phyloP scores from a whole-genome alignment of 2,888 invertebrate genomes.

The Sarcophaga subvicina region DNA sequence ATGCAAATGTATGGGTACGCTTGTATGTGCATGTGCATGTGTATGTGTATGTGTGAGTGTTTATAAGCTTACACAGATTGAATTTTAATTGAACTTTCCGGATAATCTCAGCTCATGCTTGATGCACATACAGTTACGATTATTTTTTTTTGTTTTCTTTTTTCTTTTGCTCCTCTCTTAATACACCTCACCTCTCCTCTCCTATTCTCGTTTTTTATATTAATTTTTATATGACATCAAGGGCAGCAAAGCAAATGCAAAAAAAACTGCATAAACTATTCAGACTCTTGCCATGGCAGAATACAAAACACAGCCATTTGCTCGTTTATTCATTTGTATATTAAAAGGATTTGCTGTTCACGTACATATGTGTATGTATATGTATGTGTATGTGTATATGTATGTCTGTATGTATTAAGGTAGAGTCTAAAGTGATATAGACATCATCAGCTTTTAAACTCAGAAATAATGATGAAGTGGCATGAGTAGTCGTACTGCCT shows the following conservation, averaged over 20 bases:
- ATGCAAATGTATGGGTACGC: neutral
- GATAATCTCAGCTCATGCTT: constrained; percentile 71
- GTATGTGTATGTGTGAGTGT: constrained; percentile 7
- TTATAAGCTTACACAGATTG: constrained; percentile 65
- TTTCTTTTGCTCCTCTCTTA: neutral
- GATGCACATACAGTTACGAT: constrained; percentile 59
- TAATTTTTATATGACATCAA: constrained; percentile 65
- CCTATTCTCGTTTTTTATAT: constrained; percentile 37
- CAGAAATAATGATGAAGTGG: constrained; percentile 25
- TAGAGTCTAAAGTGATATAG: constrained; percentile 56
- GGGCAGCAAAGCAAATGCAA: constrained; percentile 54
- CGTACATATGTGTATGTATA: too few species aligned
- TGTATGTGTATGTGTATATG: neutral
- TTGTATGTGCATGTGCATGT: constrained; percentile 16
- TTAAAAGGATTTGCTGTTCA: constrained; percentile 7
- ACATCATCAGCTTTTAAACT: constrained; percentile 58
- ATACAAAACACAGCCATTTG: neutral
- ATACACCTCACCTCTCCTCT: too few species aligned
- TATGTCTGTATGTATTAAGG: constrained; percentile 29
- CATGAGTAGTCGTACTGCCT: constrained; percentile 15
- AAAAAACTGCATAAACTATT: constrained; percentile 56
- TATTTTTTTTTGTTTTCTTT: constrained; percentile 2
- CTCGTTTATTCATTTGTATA: neutral
- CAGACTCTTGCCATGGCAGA: neutral
- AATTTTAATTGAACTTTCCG: constrained; percentile 73